phyloP scores from a whole-genome alignment of 2,888 invertebrate species.

The Hirudinaria manillensis region DNA sequence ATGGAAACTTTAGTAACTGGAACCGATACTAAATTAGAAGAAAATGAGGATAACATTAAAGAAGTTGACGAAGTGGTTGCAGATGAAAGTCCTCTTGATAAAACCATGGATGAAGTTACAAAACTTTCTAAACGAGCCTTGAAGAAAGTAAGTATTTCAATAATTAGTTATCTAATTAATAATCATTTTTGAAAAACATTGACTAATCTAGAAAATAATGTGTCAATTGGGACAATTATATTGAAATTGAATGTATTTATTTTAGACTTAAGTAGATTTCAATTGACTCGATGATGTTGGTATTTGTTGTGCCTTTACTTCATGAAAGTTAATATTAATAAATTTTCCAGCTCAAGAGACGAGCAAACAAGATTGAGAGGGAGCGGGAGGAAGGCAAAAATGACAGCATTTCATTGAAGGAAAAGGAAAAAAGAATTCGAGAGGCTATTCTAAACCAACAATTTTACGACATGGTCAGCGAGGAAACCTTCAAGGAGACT shows the following conservation, averaged over 20 bases:
- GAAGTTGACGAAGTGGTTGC: too few relatives aligned
- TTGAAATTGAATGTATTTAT: background rate
- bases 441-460: background rate
- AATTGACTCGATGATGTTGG: background rate
- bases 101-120: background rate
- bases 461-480: background rate
- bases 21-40: too few relatives aligned
- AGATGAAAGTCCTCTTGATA: too few relatives aligned
- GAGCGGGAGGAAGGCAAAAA: background rate
- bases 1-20: too few relatives aligned
- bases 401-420: background rate
- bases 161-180: background rate
- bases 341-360: constrained; percentile 11
- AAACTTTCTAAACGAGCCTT: constrained; percentile 14
- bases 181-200: background rate
- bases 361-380: background rate
- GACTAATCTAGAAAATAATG: background rate
- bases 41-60: too few relatives aligned
- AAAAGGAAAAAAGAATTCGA: background rate
- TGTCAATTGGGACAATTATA: background rate
- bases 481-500: constrained; percentile 34
- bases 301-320: background rate
- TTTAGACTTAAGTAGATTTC: background rate
- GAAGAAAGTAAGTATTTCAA: background rate
- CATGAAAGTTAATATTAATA: background rate